Conservation (phyloP, 2,888 invertebrate species). For the Stenichneumon culpator region DNA sequence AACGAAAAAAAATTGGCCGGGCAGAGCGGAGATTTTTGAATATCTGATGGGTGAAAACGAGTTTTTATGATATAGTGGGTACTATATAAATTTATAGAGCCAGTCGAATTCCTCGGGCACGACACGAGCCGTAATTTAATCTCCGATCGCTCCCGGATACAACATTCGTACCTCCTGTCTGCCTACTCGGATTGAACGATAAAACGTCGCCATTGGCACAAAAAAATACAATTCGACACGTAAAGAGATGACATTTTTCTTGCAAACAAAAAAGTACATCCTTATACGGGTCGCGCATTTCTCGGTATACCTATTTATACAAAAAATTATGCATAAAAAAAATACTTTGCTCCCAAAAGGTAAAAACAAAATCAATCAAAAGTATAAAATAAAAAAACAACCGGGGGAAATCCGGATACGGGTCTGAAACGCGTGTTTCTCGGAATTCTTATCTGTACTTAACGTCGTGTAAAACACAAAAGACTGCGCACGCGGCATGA, state of each 20-base stretch:
- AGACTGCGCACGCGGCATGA: neutral
- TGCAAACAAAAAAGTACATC: neutral
- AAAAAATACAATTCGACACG: neutral
- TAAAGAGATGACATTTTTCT: neutral
- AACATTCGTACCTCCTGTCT: neutral
- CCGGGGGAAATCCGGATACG: constrained; percentile 39
- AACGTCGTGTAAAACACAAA: neutral
- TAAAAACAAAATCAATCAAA: neutral
- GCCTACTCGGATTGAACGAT: neutral
- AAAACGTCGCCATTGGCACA: neutral
- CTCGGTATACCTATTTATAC: too few species aligned
- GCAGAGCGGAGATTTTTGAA: neutral
- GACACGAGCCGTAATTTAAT: neutral
- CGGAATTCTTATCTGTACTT: neutral
- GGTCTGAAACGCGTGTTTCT: constrained; percentile 18
- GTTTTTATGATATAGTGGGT: neutral
- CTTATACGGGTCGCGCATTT: too few species aligned
- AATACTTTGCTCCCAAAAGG: too few species aligned
- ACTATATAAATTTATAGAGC: neutral
- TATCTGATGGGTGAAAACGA: constrained; percentile 3
- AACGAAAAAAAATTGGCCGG: neutral
- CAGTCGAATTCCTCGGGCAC: neutral
- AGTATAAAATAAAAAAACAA: neutral
- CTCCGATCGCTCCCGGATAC: constrained; percentile 10
- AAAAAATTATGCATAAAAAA: too few species aligned